Evolutionary conservation across 2,797 vertebrate species (phyloP), one percentile per base, ranked within the genome.

Genomic region (Setipinna tenuifilis): DNA sequence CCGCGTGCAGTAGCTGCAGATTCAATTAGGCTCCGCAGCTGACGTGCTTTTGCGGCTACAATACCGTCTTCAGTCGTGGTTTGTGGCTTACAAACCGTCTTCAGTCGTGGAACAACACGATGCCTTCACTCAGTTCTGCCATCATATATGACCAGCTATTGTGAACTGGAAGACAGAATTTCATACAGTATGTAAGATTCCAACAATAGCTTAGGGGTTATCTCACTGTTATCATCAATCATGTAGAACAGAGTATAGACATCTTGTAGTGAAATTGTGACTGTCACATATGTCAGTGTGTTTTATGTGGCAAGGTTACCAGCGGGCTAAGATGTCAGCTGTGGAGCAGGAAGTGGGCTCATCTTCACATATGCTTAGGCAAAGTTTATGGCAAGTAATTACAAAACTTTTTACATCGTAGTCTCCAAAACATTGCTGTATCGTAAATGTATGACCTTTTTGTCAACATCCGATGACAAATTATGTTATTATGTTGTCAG

Each of bases 401-500:
- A 78, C 71, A 78, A 78, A 78, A 78, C 71, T 78, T 78, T 78
- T 78, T 41, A 78, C 71, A 21, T 44, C 31, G 31, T 78, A 44
- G 71, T 21, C 41, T 41, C 71, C 71, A 41, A 78, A 78, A 78
- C 71, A 78, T 44, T 10, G 71, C 35, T 41, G 71, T 78, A 78
- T 78, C 71, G 19, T 78, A 78, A 78, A 78, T 17, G 71, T 78
- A 17, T 78, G 71, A 78, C 71, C 71, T 78, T 78, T 78, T 78
- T 78, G 71, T 78, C 71, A 78, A 41, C 71, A 78, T 78, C 71
- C 71, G 71, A 78, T 78, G 71, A 78, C 71, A 78, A 78, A 78
- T 78, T 78, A 78, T 44, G 71, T 78, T 78, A 78, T 78, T 78
- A 78, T 78, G 71, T 78, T 78, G 71, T 78, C 71, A 78, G 71